phyloP scores from a whole-genome alignment of 2,797 vertebrate genomes.

The Pitangus sulphuratus region DNA sequence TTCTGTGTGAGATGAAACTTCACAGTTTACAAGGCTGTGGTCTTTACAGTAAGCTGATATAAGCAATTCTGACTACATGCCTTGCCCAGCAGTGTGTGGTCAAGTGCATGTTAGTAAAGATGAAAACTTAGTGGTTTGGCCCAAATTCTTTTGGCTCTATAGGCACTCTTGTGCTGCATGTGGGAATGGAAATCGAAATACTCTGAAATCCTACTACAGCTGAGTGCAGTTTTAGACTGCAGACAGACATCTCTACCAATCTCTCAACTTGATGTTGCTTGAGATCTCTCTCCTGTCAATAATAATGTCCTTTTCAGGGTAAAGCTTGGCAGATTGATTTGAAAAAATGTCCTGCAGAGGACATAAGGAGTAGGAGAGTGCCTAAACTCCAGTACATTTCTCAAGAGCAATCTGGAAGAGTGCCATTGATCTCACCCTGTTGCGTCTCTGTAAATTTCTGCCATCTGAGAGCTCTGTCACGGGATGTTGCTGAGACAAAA shows the following conservation, averaged over 20 bases:
- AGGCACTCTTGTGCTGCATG: neutral
- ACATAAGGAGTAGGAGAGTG: neutral
- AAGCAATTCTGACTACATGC: neutral
- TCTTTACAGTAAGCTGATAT: slow-evolving; percentile 38
- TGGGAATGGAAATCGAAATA: neutral
- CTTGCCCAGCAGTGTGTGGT: neutral
- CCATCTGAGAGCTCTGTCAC: neutral
- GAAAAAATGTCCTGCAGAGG: neutral
- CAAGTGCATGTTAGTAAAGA: slow-evolving; percentile 3
- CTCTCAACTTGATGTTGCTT: neutral
- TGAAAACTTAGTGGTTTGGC: slow-evolving; percentile 39
- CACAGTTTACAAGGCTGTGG: neutral
- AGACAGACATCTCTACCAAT: neutral
- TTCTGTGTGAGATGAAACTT: neutral
- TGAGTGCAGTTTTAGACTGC: neutral
- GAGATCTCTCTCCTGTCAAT: neutral
- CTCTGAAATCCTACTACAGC: neutral
- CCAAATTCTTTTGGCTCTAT: slow-evolving; percentile 8
- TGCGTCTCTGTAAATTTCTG: neutral
- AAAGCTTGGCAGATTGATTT: neutral
- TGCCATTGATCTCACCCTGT: neutral
- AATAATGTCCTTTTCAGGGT: neutral
- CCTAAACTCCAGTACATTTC: neutral
- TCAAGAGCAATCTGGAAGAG: neutral
- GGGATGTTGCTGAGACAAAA: neutral